Base-by-base conservation (phyloP, 2,113 vertebrate species). In the Nesogale talazaci region DNA sequence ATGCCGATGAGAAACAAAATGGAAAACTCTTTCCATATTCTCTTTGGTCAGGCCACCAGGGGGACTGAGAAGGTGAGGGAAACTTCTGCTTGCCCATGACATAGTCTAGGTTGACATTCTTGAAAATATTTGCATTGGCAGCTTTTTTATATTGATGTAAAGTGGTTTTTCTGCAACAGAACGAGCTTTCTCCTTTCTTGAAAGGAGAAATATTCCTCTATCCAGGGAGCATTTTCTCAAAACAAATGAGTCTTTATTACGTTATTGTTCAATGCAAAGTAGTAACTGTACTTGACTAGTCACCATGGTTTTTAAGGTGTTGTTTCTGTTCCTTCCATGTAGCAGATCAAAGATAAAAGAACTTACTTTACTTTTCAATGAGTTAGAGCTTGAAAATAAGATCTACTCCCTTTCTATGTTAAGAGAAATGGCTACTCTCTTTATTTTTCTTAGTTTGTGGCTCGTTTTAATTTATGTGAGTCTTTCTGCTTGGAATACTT, bases 341-440 rank as follows among this genome's bases (percentile, higher is more conserved):
- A 75, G 9, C 16, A 80, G 59, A 63, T 52, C 38, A 83, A 86
- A 79, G 56, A 46, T 34, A 61, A 36, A 88, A 3, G n/a, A 6
- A 67, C 46, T 89, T 83, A 82, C 6, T 85, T 79, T 89, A 11
- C 25, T 14, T 72, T 89, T 79, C 31, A 92, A 20, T 91, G 46
- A 27, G 88, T 75, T 40, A 80, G 75, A 89, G 9, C 20, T 42
- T 83, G 72, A 76, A 59, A 36, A 69, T 83, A 69, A 25, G 20
- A 31, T 87, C 40, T 77, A 6, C 7, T 81, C 40, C 23, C 4
- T 91, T 12, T 46, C 0, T 20, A 6, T 38, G 15, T 88, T 88
- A 90, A 77, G n/a, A 85, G 36, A 88, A 69, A 46, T 78, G 11
- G 74, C 0, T 63, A 25, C 70, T 85, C 27, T 56, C n/a, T 70